phyloP scores from a whole-genome alignment of 2,113 vertebrate genomes.

The Oostethus manadensis region DNA sequence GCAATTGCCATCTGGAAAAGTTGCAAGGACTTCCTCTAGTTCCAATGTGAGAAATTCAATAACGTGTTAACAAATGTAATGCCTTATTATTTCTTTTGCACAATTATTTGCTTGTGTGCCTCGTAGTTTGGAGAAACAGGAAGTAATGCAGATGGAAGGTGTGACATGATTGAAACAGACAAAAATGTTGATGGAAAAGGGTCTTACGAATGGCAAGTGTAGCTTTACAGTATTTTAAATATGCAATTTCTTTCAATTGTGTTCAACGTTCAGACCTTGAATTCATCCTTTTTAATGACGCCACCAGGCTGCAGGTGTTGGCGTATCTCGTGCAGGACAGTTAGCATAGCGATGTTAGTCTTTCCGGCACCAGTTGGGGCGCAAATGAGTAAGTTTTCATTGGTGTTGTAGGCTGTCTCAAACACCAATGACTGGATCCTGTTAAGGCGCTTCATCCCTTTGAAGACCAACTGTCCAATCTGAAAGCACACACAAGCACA shows the following conservation, averaged over 20 bases:
- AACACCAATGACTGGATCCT: conserved; percentile 96
- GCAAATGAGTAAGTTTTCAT: conserved; percentile 94
- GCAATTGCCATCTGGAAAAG: too few species aligned
- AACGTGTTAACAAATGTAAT: too few species aligned
- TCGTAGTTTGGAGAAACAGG: too few species aligned
- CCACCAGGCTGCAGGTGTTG: conserved; percentile 88
- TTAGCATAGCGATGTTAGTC: conserved; percentile 97
- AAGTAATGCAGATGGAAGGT: too few species aligned
- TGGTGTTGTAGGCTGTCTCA: conserved; percentile 96
- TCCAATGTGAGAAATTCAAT: too few species aligned
- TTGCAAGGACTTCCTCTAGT: too few species aligned
- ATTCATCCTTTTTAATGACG: conserved; percentile 93
- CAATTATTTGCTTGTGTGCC: too few species aligned
- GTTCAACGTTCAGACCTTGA: conserved; percentile 78
- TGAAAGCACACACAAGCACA: conserved; percentile 46
- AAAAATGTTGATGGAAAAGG: too few species aligned
- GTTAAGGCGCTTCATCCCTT: conserved; percentile 89
- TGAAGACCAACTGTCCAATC: conserved; percentile 93
- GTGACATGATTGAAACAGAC: too few species aligned
- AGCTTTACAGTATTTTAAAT: too few species aligned
- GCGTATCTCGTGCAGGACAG: conserved; percentile 90
- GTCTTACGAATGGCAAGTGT: too few species aligned
- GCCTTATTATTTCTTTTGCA: too few species aligned
- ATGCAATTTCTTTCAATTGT: not conserved
- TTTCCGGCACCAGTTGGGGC: conserved; percentile 96